These are phyloP conservation scores for Colinus virginianus DNA, from an alignment of 2,113 vertebrate genomes.

Conservation along the genomic window DNA sequence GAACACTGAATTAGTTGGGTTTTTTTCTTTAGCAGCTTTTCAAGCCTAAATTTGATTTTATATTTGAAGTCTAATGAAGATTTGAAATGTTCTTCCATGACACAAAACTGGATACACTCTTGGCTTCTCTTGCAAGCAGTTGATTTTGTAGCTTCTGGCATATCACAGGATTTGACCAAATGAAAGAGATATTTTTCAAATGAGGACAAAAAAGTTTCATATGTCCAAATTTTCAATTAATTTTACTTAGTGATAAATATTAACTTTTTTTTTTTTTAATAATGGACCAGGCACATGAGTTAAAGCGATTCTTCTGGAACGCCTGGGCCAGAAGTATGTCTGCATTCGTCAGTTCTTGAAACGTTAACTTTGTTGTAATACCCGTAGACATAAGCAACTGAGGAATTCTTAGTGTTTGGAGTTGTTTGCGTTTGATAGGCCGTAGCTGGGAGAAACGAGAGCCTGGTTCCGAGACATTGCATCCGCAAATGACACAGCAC, in stretches of 20 bases:
- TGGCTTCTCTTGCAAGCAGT: slow-evolving; percentile 61
- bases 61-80: slow-evolving; percentile 73
- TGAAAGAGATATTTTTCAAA: slow-evolving; percentile 74
- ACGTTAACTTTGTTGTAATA: slow-evolving; percentile 74
- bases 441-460: slow-evolving; percentile 51
- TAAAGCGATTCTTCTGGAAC: slow-evolving; percentile 45
- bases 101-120: slow-evolving; percentile 65
- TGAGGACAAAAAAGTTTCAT: slow-evolving; percentile 59
- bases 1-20: slow-evolving; percentile 67
- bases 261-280: slow-evolving; percentile 59
- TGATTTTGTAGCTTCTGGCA: slow-evolving; percentile 76
- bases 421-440: slow-evolving; percentile 72
- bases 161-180: slow-evolving; percentile 78
- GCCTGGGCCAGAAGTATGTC: slow-evolving; percentile 63
- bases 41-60: slow-evolving; percentile 77
- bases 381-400: slow-evolving; percentile 72
- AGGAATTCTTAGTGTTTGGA: slow-evolving; percentile 75
- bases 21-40: slow-evolving; percentile 74
- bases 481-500: slow-evolving; percentile 34
- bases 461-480: slow-evolving; percentile 33
- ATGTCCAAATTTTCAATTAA: slow-evolving; percentile 73
- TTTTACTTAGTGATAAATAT: slow-evolving; percentile 76
- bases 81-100: slow-evolving; percentile 78
- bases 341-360: slow-evolving; percentile 67
- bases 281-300: slow-evolving; percentile 33